Base-by-base conservation (phyloP, 2,888 invertebrate genomes). In the Coleophora flavipennella region DNA sequence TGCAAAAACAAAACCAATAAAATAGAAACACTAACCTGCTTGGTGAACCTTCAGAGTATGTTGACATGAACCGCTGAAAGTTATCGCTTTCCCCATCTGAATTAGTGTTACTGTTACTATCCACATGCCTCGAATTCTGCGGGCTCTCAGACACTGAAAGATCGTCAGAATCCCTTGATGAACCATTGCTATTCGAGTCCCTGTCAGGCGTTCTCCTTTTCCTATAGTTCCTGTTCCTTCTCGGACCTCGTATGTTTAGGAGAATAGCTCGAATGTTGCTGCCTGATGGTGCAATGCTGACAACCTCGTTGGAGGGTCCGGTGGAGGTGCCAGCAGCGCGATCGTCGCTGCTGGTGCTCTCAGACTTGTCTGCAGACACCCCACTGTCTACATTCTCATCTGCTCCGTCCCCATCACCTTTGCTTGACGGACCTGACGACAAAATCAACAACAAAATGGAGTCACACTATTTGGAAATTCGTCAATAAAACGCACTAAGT, bases 361-460 rank as follows among this genome's bases (percentile, higher is more conserved):
- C 85, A n/a, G 81, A 81, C 46, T 81, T 84, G 46, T 83, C 85
- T 2, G 74, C 79, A 4, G 76, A 79, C 14, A 84, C 65, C 6
- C 83, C 85, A 51, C 84, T 85, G 40, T 85, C 84, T 13, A 66
- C 69, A 62, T 78, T 83, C 38, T 81, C 83, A 44, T 81, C 75
- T 41, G 64, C 61, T 31, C 58, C 50, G 14, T 81, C 75, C 41
- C 64, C 61, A 31, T 59, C 50, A 20, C 28, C 39, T 51, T 64
- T 68, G 52, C 55, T 67, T 41, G 57, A 49, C 27, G 66, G 55
- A 36, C 48, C 62, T 59, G 53, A 47, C 63, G 50, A 60, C 57
- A 41, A 43, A 44, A 44, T 40, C 37, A 41, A 51, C 20, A 20
- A 29, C 55, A 63, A 63, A 56, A 66, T 60, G 55, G 58, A 64